These are phyloP conservation scores for Atherinosoma microstoma DNA, from an alignment of 2,797 vertebrate species.

Conservation along the genomic window DNA sequence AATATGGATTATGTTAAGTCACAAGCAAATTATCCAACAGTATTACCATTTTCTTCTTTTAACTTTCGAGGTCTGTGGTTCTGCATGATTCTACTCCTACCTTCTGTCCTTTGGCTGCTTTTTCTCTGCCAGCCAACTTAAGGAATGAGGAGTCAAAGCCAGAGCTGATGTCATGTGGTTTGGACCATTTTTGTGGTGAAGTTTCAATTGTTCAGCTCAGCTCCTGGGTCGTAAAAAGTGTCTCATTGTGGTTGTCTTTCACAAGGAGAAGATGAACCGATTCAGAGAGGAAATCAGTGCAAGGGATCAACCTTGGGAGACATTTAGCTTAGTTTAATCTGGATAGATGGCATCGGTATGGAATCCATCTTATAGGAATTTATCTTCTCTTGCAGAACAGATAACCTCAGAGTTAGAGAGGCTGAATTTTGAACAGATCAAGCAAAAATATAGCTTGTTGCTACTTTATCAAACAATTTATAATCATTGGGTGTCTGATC, in stretches of 20 bases:
- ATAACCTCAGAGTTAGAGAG: not conserved
- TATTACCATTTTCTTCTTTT: not conserved
- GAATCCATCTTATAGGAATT: not conserved
- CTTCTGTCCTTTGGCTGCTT: slow-evolving; percentile 19
- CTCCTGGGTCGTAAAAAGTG: slow-evolving; percentile 24
- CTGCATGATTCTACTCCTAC: slow-evolving; percentile 10
- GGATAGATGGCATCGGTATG: not conserved
- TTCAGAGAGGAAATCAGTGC: slow-evolving; percentile 13
- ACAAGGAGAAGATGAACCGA: slow-evolving; percentile 8
- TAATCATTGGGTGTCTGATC: too few species aligned
- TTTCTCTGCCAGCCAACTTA: slow-evolving; percentile 5
- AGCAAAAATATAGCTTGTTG: too few species aligned
- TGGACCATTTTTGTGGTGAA: slow-evolving; percentile 11
- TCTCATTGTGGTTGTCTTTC: slow-evolving; percentile 24
- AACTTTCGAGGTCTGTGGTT: slow-evolving; percentile 5
- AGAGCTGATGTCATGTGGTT: slow-evolving; percentile 57
- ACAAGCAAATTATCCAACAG: not conserved
- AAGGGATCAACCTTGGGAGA: not conserved
- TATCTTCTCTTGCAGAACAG: not conserved
- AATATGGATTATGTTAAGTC: not conserved
- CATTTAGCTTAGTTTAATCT: not conserved
- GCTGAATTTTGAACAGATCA: rapidly evolving
- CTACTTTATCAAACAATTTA: too few species aligned
- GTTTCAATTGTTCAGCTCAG: slow-evolving; percentile 39
- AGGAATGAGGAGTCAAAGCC: slow-evolving; percentile 11